Base-by-base conservation (phyloP, 2,888 invertebrate species). In the Entomobrya multifasciata region DNA sequence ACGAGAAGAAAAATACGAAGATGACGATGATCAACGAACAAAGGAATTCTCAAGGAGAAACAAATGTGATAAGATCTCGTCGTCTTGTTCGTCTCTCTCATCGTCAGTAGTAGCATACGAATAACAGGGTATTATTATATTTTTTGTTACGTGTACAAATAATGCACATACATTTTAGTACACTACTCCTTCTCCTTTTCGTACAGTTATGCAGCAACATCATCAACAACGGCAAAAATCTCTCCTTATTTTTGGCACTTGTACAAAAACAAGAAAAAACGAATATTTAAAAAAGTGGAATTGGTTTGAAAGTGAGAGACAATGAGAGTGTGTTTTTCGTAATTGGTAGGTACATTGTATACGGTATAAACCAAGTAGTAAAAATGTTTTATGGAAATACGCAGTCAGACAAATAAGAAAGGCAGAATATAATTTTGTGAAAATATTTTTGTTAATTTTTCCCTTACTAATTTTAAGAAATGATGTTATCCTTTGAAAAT, bases 21-120 rank as follows among this genome's bases (percentile, higher is more conserved):
- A 74, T 36, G 74, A 74, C 36, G 52, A 74, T 55, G 55, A 55
- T 4, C 4, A 36, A 74, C 74, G 74, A 74, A 74, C 74, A 74
- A 74, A 74, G 52, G 74, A 55, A 74, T 55, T 74, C 30, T 74
- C 74, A 74, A 74, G 74, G 74, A 74, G 74, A 74, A 74, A 74
- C 74, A 15, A 55, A 74, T 30, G 17, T 55, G 74, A 74, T 74
- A 74, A 74, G 74, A 74, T 74, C 74, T 74, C 74, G 74, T 74
- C 55, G 74, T 55, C 52, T 36, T 36, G 36, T 36, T 36, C 36
- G 36, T 6, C 5, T 36, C 36, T 36, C 36, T 36, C 8, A 6
- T 36, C 8, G 17, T 74, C 74, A 36, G 52, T 41, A 6, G 55
- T 3, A 55, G 30, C 6, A 70, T 22, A 47, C 8, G n/a, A 49